Evolutionary conservation across 1,140 invertebrate genomes (phyloP).

Genomic region (Drosophila athabasca): DNA sequence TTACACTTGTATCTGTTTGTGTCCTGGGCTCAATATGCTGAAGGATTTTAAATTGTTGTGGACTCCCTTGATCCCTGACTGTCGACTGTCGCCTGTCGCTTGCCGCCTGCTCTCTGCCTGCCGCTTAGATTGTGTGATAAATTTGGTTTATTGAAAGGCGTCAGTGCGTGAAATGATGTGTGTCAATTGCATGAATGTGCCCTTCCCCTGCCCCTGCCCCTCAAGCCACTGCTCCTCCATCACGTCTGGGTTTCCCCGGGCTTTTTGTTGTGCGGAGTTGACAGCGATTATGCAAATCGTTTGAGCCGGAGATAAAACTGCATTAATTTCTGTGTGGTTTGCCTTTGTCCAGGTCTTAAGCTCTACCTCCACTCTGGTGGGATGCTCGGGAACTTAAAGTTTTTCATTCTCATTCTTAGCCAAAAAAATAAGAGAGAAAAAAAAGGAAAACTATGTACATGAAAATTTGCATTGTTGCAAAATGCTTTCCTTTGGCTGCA

Average conservation of each 20-base stretch:
- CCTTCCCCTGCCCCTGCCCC: constrained; percentile 21
- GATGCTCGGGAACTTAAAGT: constrained; percentile 25
- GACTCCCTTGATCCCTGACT: constrained; percentile 39
- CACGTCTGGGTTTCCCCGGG: constrained; percentile 37
- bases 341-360: constrained; percentile 47
- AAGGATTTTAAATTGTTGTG: constrained; percentile 77
- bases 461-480: constrained; percentile 61
- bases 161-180: constrained; percentile 84
- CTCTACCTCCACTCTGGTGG: constrained; percentile 12
- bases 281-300: constrained; percentile 79
- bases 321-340: constrained; percentile 56
- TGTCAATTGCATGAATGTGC: constrained; percentile 82
- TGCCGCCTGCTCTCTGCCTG: neutral
- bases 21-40: constrained; percentile 60
- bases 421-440: neutral
- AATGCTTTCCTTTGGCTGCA: constrained; percentile 1
- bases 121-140: constrained; percentile 68
- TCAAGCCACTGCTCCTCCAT: constrained; percentile 4
- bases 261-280: constrained; percentile 52
- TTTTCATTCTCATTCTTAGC: constrained; percentile 13
- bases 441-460: constrained; percentile 17
- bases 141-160: constrained; percentile 84
- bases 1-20: constrained; percentile 82
- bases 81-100: too few relatives aligned
- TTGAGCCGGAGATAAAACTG: constrained; percentile 43